Evolutionary conservation across 2,113 vertebrate genomes (phyloP).

Genomic region (Mola mola): DNA sequence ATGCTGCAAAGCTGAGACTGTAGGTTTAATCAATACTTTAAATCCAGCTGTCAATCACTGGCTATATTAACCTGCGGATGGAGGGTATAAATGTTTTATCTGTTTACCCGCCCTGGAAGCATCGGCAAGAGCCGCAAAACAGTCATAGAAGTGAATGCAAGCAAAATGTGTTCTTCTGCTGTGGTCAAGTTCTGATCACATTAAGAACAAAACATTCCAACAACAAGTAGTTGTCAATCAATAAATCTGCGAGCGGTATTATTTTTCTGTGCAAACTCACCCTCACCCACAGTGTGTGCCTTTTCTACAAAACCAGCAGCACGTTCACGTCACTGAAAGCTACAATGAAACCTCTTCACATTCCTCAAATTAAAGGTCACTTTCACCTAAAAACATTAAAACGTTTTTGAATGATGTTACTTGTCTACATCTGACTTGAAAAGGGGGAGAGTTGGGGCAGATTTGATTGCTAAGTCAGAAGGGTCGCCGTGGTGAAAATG

Average conservation of each 20-base stretch:
- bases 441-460: neutral
- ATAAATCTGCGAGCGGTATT: slow-evolving; percentile 25
- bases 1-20: slow-evolving; percentile 37
- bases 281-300: neutral
- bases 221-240: slow-evolving; percentile 25
- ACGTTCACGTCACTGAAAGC: neutral
- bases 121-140: neutral
- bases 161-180: neutral
- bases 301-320: slow-evolving; percentile 11
- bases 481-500: slow-evolving; percentile 60
- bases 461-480: slow-evolving; percentile 67
- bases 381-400: slow-evolving; percentile 34
- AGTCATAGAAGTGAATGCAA: neutral
- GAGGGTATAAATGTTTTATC: slow-evolving; percentile 44
- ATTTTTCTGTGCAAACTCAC: neutral
- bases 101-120: slow-evolving; percentile 30
- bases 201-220: slow-evolving; percentile 29
- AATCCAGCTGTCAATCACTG: slow-evolving; percentile 75
- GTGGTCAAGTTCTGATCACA: slow-evolving; percentile 14
- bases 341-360: slow-evolving; percentile 28
- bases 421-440: slow-evolving; percentile 18
- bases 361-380: slow-evolving; percentile 71
- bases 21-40: slow-evolving; percentile 67
- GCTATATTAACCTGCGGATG: slow-evolving; percentile 52
- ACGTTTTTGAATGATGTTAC: slow-evolving; percentile 33